These are phyloP conservation scores for Lagocephalus sceleratus DNA, from an alignment of 2,797 vertebrate genomes.

Conservation along the genomic window DNA sequence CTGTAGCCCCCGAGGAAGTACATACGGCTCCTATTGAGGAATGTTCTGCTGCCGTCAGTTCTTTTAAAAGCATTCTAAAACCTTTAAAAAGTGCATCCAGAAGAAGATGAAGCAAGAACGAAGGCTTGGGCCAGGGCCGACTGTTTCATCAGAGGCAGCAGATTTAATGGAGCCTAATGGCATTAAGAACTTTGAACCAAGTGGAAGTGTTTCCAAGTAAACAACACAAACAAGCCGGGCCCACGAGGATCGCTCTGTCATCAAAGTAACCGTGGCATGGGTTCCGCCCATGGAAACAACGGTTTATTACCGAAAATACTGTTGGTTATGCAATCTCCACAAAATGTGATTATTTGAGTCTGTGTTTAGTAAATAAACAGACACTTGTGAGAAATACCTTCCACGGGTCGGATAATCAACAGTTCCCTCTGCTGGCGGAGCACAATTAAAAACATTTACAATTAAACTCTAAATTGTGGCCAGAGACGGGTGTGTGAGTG, in stretches of 20 bases:
- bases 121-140: constrained; percentile 22
- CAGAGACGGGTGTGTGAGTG: too few relatives aligned
- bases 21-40: too few relatives aligned
- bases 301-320: constrained; percentile 12
- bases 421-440: too few relatives aligned
- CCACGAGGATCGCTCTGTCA: constrained; percentile 30
- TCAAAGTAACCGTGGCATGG: constrained; percentile 27
- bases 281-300: constrained; percentile 15
- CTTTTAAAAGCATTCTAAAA: constrained; percentile 18
- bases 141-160: constrained; percentile 28
- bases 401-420: too few relatives aligned
- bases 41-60: background rate
- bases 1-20: too few relatives aligned
- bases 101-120: constrained; percentile 26
- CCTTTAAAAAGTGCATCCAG: constrained; percentile 20
- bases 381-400: too few relatives aligned
- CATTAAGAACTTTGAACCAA: constrained; percentile 45
- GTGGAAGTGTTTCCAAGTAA: constrained; percentile 15
- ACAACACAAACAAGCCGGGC: constrained; percentile 7
- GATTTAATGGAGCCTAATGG: constrained; percentile 42
- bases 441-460: too few relatives aligned
- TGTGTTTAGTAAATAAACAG: too few relatives aligned
- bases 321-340: too few relatives aligned
- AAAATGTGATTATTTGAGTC: too few relatives aligned
- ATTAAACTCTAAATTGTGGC: too few relatives aligned